phyloP scores from a whole-genome alignment of 2,113 vertebrate species.

The Tor tambroides region DNA sequence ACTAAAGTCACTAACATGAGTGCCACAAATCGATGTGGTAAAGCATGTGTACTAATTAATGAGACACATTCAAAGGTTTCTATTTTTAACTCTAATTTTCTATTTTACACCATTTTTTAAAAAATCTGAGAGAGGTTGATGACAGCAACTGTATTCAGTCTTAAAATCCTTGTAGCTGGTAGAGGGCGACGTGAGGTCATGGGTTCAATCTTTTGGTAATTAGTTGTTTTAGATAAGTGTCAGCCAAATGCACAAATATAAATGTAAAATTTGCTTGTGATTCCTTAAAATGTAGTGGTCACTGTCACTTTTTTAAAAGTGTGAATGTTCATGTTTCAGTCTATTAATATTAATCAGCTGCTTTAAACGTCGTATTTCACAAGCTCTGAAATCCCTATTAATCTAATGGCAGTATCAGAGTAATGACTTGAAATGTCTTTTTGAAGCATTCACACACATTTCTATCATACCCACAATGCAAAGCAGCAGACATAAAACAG shows the following conservation, averaged over 20 bases:
- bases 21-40: background rate
- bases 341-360: background rate
- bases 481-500: conserved; percentile 31
- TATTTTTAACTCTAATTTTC: background rate
- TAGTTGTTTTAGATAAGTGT: background rate
- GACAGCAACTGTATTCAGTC: background rate
- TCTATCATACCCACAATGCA: background rate
- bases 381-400: conserved; percentile 8
- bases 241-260: background rate
- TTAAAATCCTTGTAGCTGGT: background rate
- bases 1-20: background rate
- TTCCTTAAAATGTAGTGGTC: background rate
- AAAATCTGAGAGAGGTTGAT: background rate
- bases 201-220: background rate
- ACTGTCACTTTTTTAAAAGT: background rate
- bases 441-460: background rate
- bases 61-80: background rate
- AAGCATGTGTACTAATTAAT: background rate
- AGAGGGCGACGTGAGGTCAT: background rate
- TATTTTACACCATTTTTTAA: background rate
- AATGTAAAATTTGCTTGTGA: background rate
- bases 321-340: background rate
- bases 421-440: conserved; percentile 34
- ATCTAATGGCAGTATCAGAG: conserved; percentile 24
- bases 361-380: background rate